These are phyloP conservation scores for Myrmecobius fasciatus DNA, from an alignment of 2,113 vertebrate genomes.

Conservation along the genomic window DNA sequence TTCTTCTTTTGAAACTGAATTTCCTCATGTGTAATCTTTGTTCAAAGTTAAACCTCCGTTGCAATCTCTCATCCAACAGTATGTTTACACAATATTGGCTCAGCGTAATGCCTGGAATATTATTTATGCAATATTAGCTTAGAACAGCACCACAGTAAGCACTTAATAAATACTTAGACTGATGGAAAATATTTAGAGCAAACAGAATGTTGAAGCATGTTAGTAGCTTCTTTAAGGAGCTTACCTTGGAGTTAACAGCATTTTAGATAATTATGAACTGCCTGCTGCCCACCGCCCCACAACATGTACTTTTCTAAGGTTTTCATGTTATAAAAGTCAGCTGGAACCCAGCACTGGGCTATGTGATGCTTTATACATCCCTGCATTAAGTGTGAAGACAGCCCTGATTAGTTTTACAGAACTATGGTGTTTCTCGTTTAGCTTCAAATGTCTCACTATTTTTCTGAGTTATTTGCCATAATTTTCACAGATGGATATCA, in stretches of 20 bases:
- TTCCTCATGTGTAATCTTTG: conserved; percentile 52
- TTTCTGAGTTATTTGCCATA: background rate
- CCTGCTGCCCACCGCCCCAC: background rate
- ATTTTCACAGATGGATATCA: background rate
- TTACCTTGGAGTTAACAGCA: background rate
- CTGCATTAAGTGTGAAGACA: background rate
- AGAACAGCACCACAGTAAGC: background rate
- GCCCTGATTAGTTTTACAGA: background rate
- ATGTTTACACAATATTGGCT: background rate
- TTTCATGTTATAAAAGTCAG: background rate
- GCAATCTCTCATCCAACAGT: conserved; percentile 31
- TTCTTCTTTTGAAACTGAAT: conserved; percentile 49
- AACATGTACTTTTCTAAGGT: background rate
- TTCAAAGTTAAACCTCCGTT: conserved; percentile 17
- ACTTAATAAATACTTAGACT: conserved; percentile 8
- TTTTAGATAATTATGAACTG: background rate
- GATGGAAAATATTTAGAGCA: background rate
- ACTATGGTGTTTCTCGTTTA: background rate
- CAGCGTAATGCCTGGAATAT: conserved; percentile 9
- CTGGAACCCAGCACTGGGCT: background rate
- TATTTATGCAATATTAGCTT: conserved; percentile 1
- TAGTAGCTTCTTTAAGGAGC: background rate
- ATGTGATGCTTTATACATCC: background rate
- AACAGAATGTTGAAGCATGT: background rate
- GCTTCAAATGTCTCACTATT: background rate